phyloP scores from a whole-genome alignment of 2,797 vertebrate species.

The Neopelma chrysocephalum region DNA sequence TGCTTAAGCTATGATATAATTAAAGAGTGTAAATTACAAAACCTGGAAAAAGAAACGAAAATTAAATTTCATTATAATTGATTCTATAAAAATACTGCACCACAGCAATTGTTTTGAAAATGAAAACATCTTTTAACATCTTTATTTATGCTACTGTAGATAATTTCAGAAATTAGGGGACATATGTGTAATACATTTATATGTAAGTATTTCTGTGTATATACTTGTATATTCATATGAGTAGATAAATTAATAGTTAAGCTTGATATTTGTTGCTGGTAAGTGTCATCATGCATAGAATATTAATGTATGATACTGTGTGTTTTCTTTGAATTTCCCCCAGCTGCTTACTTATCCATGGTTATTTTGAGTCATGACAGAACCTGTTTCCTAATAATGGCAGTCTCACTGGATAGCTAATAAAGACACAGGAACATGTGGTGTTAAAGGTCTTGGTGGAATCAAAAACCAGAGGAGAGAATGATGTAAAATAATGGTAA shows the following conservation, averaged over 20 bases:
- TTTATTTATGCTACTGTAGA: neutral
- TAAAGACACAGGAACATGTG: neutral
- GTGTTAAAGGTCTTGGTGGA: neutral
- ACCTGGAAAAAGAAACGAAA: neutral
- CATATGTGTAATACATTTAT: neutral
- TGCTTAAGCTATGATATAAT: neutral
- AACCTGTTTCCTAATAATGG: slow-evolving; percentile 4
- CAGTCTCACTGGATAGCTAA: neutral
- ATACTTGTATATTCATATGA: neutral
- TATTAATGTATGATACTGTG: neutral
- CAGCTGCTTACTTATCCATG: neutral
- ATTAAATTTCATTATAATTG: neutral
- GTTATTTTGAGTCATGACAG: neutral
- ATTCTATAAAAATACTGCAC: neutral
- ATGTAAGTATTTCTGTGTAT: neutral
- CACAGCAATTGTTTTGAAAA: neutral
- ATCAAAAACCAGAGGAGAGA: neutral
- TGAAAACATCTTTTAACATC: neutral
- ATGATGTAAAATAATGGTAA: neutral
- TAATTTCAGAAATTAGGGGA: neutral
- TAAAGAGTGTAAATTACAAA: neutral
- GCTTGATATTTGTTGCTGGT: neutral
- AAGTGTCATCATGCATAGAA: neutral
- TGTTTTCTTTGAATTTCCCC: neutral
- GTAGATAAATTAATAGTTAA: neutral